Base-by-base conservation (phyloP, 2,113 vertebrate genomes). In the Mionectes macconnelli region DNA sequence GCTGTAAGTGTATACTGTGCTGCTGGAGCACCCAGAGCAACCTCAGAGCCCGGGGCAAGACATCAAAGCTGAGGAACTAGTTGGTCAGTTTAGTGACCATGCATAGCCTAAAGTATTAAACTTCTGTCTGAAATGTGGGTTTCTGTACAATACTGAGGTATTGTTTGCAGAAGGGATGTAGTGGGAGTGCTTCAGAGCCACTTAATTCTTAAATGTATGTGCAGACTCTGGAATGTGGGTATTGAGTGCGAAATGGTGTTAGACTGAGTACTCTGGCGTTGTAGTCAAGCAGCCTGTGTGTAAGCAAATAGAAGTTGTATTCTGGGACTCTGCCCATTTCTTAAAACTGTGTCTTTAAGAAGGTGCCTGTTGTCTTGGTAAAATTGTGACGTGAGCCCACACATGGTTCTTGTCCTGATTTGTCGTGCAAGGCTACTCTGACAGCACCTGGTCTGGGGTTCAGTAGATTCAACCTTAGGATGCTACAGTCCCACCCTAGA, bases 381-480 rank as follows among this genome's bases (percentile, higher is more conserved):
- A 62, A 79, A 30, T 16, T 16, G 50, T 27, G 25, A 27, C 25
- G 16, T 24, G 67, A 73, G 52, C 40, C 12, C 24, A 4, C 0
- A 0, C 28, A 25, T 78, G 21, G 12, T 63, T 73, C 37, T 28
- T 83, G 50, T 62, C 15, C 9, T 70, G n/a, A 13, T 22, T 20
- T 63, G 47, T 25, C 0, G 0, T 15, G 49, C 42, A 45, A 35
- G 40, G 35, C 14, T 6, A 1, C 16, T 33, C 67, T 2, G 4
- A 8, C 3, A 12, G 53, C 22, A 13, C 10, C 35, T 77, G 28
- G 16, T 33, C 39, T 6, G 22, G 63, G 49, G 18, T 50, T 50
- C 9, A 14, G 0, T 28, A n/a, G 31, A 20, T 16, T 62, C 84
- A 63, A 9, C n/a, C 25, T 21, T 56, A 40, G 59, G 12, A n/a